phyloP scores from a whole-genome alignment of 2,888 invertebrate species.

The Isoperla grammatica region DNA sequence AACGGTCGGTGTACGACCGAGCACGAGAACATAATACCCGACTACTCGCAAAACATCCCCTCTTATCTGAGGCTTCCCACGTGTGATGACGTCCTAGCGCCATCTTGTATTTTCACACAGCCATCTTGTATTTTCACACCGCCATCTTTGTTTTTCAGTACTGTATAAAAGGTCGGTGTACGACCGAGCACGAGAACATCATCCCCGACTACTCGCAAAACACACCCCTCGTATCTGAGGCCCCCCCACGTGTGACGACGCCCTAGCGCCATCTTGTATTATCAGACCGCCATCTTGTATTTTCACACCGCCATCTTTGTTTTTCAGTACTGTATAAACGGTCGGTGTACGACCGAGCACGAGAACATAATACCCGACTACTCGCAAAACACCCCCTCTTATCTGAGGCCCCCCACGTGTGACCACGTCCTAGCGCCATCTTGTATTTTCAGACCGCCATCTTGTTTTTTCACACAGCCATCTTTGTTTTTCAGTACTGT shows the following conservation, averaged over 20 bases:
- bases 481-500: slow-evolving; percentile 73
- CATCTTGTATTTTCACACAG: too few species aligned
- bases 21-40: slow-evolving; percentile 88
- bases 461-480: too few species aligned
- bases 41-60: slow-evolving; percentile 84
- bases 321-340: slow-evolving; percentile 84
- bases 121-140: too few species aligned
- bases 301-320: too few species aligned
- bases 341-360: slow-evolving; percentile 84
- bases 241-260: too few species aligned
- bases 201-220: slow-evolving; percentile 91
- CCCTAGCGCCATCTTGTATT: too few species aligned
- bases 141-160: slow-evolving; percentile 68
- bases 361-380: slow-evolving; percentile 92
- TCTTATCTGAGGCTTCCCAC: too few species aligned
- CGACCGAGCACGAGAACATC: slow-evolving; percentile 85
- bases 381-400: slow-evolving; percentile 79
- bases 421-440: too few species aligned
- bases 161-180: slow-evolving; percentile 87
- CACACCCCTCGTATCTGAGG: slow-evolving; percentile 72
- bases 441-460: too few species aligned
- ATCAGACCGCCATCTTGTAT: too few species aligned
- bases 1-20: slow-evolving; percentile 89
- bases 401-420: too few species aligned
- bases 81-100: too few species aligned